These are phyloP conservation scores for Aplodontia rufa DNA, from an alignment of 2,113 vertebrate genomes.

Conservation along the genomic window DNA sequence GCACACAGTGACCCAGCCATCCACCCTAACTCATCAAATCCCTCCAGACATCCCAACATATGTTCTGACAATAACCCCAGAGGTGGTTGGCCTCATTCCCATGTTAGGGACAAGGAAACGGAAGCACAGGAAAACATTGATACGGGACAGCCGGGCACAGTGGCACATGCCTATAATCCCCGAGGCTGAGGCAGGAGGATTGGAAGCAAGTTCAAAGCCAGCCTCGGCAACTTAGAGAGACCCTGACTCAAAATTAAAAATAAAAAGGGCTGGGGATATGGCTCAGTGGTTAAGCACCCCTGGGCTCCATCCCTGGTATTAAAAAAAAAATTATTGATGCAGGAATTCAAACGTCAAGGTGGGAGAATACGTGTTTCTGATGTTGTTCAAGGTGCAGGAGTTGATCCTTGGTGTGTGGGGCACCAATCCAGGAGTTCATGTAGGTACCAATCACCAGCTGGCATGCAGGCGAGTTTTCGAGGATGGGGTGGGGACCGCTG, in stretches of 20 bases:
- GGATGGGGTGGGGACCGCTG: neutral
- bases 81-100: rapidly evolving
- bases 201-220: too few relatives aligned
- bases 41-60: rapidly evolving
- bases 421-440: neutral
- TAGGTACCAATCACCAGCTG: neutral
- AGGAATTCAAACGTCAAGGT: neutral
- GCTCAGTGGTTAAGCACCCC: too few relatives aligned
- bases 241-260: too few relatives aligned
- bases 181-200: too few relatives aligned
- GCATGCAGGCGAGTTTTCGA: neutral
- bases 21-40: neutral
- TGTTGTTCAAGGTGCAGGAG: neutral
- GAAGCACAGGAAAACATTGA: neutral
- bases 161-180: too few relatives aligned
- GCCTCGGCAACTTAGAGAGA: too few relatives aligned
- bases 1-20: rapidly evolving
- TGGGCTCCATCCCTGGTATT: too few relatives aligned
- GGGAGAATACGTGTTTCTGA: neutral
- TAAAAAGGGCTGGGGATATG: too few relatives aligned
- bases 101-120: neutral
- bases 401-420: too few relatives aligned
- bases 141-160: too few relatives aligned
- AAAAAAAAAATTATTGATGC: too few relatives aligned
- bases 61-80: neutral